Evolutionary conservation across 2,113 vertebrate species (phyloP).

Genomic region (Phalacrocorax brasilianus): DNA sequence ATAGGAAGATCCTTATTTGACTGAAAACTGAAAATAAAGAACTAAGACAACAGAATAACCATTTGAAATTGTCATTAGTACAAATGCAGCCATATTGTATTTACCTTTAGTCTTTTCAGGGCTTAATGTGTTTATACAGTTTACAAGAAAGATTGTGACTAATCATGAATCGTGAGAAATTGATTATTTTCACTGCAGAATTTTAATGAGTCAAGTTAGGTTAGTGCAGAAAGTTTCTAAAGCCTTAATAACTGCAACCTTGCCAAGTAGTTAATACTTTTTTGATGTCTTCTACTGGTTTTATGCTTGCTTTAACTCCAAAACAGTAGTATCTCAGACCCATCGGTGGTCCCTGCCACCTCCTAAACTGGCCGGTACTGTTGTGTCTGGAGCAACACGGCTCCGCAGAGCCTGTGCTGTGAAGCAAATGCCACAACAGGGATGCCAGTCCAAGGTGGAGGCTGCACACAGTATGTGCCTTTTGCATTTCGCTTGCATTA

Average conservation of each 20-base stretch:
- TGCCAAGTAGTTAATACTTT: neutral
- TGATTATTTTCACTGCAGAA: neutral
- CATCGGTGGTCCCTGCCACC: neutral
- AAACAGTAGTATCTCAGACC: neutral
- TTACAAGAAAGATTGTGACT: neutral
- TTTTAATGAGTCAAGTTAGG: neutral
- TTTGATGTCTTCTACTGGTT: neutral
- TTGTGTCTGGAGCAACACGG: rapidly evolving
- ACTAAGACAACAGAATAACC: neutral
- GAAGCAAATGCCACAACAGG: neutral
- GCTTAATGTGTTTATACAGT: neutral
- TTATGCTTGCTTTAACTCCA: neutral
- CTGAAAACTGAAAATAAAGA: neutral
- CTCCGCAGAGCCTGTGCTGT: neutral
- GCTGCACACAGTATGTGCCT: neutral
- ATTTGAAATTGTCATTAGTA: neutral
- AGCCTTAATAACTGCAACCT: neutral
- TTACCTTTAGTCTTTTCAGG: neutral
- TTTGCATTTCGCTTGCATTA: neutral
- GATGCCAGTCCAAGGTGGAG: too few relatives aligned
- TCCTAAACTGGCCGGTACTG: neutral
- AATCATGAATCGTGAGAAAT: neutral
- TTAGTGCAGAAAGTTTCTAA: neutral
- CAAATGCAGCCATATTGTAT: neutral
- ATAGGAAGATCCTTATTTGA: neutral